Conservation (phyloP, 2,113 vertebrate species). For the Myrmophylax atrothorax region DNA sequence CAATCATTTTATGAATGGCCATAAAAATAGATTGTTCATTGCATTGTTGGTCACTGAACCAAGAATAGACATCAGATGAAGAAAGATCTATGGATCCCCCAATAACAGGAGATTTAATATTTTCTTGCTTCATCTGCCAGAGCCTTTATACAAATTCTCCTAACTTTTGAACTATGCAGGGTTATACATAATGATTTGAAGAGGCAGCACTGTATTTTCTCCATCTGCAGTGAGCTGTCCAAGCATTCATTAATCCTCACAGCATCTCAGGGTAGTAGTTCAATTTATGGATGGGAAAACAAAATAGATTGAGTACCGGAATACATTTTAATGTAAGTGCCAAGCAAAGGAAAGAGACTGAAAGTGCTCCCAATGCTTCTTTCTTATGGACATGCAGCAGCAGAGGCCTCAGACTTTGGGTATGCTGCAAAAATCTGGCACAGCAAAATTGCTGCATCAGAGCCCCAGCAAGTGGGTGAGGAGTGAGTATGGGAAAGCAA, state of each 20-base stretch:
- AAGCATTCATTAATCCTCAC: conserved; percentile 47
- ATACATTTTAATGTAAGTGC: background rate
- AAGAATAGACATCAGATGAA: background rate
- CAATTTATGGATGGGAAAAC: conserved; percentile 51
- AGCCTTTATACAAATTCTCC: background rate
- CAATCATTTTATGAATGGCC: background rate
- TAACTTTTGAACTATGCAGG: background rate
- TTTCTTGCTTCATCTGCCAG: background rate
- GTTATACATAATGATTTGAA: conserved; percentile 10
- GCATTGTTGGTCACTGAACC: background rate
- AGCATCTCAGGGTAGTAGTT: conserved; percentile 35
- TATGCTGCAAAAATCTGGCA: background rate
- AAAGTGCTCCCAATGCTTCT: background rate
- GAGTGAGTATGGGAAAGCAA: background rate
- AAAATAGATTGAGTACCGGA: conserved; percentile 21
- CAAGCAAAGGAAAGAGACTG: background rate
- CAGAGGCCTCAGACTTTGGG: background rate
- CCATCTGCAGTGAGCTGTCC: conserved; percentile 31
- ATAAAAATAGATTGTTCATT: background rate
- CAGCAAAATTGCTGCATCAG: background rate
- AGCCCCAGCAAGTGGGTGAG: background rate
- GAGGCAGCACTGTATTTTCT: conserved; percentile 24
- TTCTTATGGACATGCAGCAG: background rate
- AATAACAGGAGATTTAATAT: background rate
- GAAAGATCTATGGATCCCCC: background rate